Evolutionary conservation across 2,797 vertebrate species (phyloP).

Genomic region (Argyrosomus regius): DNA sequence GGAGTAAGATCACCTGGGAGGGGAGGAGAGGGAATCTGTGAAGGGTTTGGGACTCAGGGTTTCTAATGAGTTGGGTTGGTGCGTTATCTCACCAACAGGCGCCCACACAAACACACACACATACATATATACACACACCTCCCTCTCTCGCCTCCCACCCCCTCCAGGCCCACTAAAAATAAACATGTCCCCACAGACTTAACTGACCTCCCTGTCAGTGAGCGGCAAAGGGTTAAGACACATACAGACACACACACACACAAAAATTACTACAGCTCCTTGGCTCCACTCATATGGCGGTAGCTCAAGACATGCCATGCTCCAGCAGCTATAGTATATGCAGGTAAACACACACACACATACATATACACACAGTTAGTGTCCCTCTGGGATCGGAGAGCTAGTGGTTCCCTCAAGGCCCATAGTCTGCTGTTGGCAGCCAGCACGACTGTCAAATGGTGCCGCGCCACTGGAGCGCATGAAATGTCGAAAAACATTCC

Average conservation of each 20-base stretch:
- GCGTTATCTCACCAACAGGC: conserved; percentile 80
- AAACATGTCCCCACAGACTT: conserved; percentile 84
- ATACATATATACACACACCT: conserved; percentile 48
- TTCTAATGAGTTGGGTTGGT: conserved; percentile 81
- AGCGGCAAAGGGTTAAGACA: conserved; percentile 81
- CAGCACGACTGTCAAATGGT: conserved; percentile 75
- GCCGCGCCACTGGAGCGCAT: conserved; percentile 68
- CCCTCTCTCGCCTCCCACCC: conserved; percentile 70
- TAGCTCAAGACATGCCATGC: conserved; percentile 72
- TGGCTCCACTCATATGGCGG: conserved; percentile 69
- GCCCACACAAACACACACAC: conserved; percentile 71
- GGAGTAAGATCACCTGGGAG: conserved; percentile 76
- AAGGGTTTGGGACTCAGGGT: conserved; percentile 69
- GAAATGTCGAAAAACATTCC: conserved; percentile 78
- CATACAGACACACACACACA: conserved; percentile 69
- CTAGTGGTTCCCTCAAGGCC: conserved; percentile 78
- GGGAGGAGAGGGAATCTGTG: conserved; percentile 66
- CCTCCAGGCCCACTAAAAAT: conserved; percentile 81
- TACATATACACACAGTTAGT: conserved; percentile 68
- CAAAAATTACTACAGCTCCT: conserved; percentile 73
- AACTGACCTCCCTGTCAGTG: conserved; percentile 84
- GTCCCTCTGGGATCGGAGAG: conserved; percentile 71
- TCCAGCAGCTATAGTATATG: conserved; percentile 74
- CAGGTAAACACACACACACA: conserved; percentile 79
- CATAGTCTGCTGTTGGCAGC: conserved; percentile 77